A percentile compares a stretch with the other conserved stretches of the same genome.
These are phyloP conservation scores for Hesperia comma DNA, from an alignment of 2,888 invertebrate species.

Conservation along the genomic window DNA sequence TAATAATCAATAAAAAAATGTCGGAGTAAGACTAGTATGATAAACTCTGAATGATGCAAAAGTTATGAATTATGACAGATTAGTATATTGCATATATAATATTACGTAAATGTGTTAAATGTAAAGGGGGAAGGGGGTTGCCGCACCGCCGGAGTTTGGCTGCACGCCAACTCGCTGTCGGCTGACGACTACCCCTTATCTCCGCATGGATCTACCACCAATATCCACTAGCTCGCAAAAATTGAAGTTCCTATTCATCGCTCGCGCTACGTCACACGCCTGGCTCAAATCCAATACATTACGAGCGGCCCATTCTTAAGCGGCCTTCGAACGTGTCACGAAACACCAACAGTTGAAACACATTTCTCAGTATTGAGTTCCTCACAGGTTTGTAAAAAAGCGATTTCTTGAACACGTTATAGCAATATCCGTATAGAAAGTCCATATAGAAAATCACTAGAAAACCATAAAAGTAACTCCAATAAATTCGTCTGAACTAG, in stretches of 20 bases:
- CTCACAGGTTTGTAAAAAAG: not conserved
- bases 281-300: conserved; percentile 43
- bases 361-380: conserved; percentile 2
- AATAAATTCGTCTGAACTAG: too few relatives aligned
- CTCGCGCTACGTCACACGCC: conserved; percentile 40
- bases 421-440: not conserved
- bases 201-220: conserved; percentile 56
- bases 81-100: conserved; percentile 43
- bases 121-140: conserved; percentile 44
- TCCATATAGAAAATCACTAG: too few relatives aligned
- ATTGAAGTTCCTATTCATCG: conserved; percentile 51
- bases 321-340: conserved; percentile 20
- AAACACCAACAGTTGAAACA: conserved; percentile 6
- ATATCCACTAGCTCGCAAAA: conserved; percentile 52
- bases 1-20: too few relatives aligned
- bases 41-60: conserved; percentile 1
- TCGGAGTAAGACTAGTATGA: too few relatives aligned
- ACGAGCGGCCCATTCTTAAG: conserved; percentile 23
- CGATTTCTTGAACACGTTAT: not conserved
- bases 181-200: conserved; percentile 59
- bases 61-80: conserved; percentile 41
- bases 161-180: conserved; percentile 62
- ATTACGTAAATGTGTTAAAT: conserved; percentile 57
- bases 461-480: too few relatives aligned
- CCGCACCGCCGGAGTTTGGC: conserved; percentile 58